phyloP scores from a whole-genome alignment of 2,888 invertebrate genomes.

The Trichacis sp. region DNA sequence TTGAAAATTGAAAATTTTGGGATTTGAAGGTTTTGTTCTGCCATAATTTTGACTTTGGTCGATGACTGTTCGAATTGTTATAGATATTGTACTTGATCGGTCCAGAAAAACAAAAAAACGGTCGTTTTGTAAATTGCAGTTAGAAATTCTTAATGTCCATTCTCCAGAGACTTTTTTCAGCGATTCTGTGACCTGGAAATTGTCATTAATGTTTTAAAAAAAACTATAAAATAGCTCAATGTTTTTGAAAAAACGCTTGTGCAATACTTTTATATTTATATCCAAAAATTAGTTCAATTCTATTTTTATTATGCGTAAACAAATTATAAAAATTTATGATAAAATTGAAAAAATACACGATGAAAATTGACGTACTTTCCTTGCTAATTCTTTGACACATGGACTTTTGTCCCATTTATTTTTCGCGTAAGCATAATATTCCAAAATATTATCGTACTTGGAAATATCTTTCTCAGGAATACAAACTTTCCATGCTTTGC shows the following conservation, averaged over 20 bases:
- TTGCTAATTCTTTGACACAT: constrained; percentile 36
- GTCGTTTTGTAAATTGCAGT: constrained; percentile 67
- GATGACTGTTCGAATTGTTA: constrained; percentile 57
- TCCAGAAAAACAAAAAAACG: constrained; percentile 72
- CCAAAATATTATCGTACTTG: constrained; percentile 52
- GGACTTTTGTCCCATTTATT: constrained; percentile 24
- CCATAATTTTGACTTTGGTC: constrained; percentile 57
- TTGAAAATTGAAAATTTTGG: constrained; percentile 42
- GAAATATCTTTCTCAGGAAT: constrained; percentile 42
- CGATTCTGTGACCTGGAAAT: constrained; percentile 53
- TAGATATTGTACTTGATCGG: constrained; percentile 60
- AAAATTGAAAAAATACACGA: neutral
- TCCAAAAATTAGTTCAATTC: neutral
- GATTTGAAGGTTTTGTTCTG: constrained; percentile 22
- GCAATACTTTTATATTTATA: too few species aligned
- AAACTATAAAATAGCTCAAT: too few species aligned
- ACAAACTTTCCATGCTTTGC: constrained; percentile 73
- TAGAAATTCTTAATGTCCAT: constrained; percentile 71
- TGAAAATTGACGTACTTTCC: constrained; percentile 49
- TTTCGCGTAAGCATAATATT: constrained; percentile 49
- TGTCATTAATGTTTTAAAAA: neutral
- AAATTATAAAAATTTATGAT: neutral
- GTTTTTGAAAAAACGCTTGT: neutral
- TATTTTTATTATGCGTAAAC: too few species aligned
- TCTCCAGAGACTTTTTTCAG: constrained; percentile 68